Base-by-base conservation (phyloP, 2,888 invertebrate genomes). In the Siphlonurus alternatus region DNA sequence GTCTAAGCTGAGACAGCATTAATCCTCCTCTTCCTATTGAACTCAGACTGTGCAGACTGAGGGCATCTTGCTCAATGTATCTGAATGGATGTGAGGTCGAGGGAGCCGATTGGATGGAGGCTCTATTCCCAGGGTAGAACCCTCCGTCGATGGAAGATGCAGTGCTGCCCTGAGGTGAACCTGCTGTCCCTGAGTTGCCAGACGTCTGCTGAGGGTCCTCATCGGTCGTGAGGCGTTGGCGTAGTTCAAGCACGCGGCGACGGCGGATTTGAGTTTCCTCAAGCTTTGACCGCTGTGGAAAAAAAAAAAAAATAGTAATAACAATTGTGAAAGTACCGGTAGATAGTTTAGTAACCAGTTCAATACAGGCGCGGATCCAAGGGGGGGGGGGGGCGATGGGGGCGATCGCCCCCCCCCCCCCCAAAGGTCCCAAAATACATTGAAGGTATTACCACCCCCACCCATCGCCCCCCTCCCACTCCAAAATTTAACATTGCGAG, bases 31-130 rank as follows among this genome's bases (percentile, higher is more conserved):
- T 80, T 23, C 92, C 92, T 65, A 93, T 78, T 61, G 93, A 93
- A 70, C 90, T 89, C 81, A 93, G 87, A 73, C 92, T 92, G 75
- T 92, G 91, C 70, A 93, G 78, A 73, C 91, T 92, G 75, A 90
- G 82, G 19, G 91, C 86, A 75, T 93, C 93, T 71, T 89, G 89
- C 70, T 93, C 90, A 71, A 93, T 90, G 68, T 92, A 88, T 73
- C 87, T 81, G 73, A 72, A 72, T 19, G 72, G 72, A 65, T 72
- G 71, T 2, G 71, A 69, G 15, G 70, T 69, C 53, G 10, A 61
- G 19, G 38, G 10, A 19, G 56, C 20, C 10, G 25, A 23, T 61
- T 59, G 67, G 67, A 15, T 67, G 66, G 24, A 66, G 64, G 23
- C 66, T 59, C 64, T 81, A 66, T 83, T 80, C 51, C 79, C 78